Evolutionary conservation across 2,797 vertebrate genomes (phyloP).

Genomic region (Enteromius trimaculatus): DNA sequence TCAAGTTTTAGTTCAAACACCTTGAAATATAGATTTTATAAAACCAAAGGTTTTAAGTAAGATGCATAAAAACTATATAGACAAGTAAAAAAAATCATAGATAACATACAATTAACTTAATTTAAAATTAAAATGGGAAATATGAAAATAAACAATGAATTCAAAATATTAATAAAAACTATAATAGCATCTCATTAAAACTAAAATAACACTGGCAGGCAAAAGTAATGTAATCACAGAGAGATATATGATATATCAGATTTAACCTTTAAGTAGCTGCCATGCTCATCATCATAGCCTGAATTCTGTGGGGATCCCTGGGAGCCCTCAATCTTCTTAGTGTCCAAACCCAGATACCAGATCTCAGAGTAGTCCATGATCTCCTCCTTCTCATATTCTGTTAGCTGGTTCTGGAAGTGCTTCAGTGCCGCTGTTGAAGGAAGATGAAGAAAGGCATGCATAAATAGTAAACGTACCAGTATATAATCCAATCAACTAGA

Average conservation of each 20-base stretch:
- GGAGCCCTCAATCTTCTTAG: slow-evolving; percentile 86
- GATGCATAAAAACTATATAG: neutral
- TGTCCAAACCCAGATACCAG: slow-evolving; percentile 92
- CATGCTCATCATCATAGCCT: slow-evolving; percentile 90
- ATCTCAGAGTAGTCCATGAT: slow-evolving; percentile 90
- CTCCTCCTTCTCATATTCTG: slow-evolving; percentile 90
- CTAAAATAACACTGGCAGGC: neutral
- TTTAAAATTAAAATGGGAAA: neutral
- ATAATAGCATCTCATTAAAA: neutral
- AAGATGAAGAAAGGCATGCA: slow-evolving; percentile 2
- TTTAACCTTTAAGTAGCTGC: slow-evolving; percentile 90
- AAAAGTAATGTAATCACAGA: slow-evolving; percentile 20
- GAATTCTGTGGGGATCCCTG: slow-evolving; percentile 83
- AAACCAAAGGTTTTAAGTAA: neutral
- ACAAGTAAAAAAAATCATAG: neutral
- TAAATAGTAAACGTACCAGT: neutral
- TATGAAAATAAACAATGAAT: neutral
- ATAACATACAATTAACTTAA: neutral
- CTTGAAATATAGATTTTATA: neutral
- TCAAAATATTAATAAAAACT: neutral
- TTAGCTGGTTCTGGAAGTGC: slow-evolving; percentile 87
- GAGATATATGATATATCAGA: neutral
- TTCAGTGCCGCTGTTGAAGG: slow-evolving; percentile 84
- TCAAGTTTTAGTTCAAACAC: no score
- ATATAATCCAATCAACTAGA: neutral